Evolutionary conservation across 1,140 invertebrate species (phyloP).

Genomic region (Oncopeltus fasciatus): DNA sequence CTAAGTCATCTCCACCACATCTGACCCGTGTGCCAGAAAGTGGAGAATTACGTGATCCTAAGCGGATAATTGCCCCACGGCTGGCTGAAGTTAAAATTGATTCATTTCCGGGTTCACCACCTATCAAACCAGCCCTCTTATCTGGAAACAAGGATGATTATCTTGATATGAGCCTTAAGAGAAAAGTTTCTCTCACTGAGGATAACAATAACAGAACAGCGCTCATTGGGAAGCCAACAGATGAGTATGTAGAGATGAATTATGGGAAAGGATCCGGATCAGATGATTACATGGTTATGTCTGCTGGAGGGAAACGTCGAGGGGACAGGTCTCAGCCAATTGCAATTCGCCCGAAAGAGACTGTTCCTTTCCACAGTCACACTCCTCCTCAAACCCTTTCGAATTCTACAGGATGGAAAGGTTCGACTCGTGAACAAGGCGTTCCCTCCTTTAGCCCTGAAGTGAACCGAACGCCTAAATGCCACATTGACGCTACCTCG

Average conservation of each 20-base stretch:
- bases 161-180: conserved; percentile 29
- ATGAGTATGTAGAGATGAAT: conserved; percentile 47
- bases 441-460: conserved; percentile 43
- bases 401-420: neutral
- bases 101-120: conserved; percentile 17
- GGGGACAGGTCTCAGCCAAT: conserved; percentile 40
- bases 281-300: conserved; percentile 31
- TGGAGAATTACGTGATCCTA: conserved; percentile 26
- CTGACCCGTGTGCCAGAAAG: conserved; percentile 23
- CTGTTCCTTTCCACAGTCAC: conserved; percentile 31
- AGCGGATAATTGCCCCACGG: conserved; percentile 20
- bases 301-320: conserved; percentile 28
- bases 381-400: conserved; percentile 30
- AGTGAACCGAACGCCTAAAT: conserved; percentile 21
- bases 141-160: conserved; percentile 28
- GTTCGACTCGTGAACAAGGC: conserved; percentile 27
- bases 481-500: conserved; percentile 27
- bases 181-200: conserved; percentile 22
- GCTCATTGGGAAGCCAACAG: conserved; percentile 33
- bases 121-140: conserved; percentile 18
- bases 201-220: conserved; percentile 27
- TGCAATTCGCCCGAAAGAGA: conserved; percentile 35
- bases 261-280: conserved; percentile 25
- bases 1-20: conserved; percentile 19
- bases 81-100: conserved; percentile 19